A percentile compares a stretch with the other conserved stretches of the same genome.
Conservation (phyloP, 2,888 invertebrate species). For the Glomeris marginata region DNA sequence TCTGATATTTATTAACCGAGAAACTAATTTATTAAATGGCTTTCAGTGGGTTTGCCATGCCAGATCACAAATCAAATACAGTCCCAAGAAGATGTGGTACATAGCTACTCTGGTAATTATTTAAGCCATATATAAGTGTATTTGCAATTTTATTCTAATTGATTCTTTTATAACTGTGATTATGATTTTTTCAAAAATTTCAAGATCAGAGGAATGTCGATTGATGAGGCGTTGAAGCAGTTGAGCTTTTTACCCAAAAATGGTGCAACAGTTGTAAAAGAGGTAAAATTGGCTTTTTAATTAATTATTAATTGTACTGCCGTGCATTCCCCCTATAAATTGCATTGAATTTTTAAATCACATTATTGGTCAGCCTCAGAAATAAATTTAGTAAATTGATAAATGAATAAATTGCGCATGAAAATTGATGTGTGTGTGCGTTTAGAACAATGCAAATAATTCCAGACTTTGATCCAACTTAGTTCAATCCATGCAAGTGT, state of each 20-base stretch:
- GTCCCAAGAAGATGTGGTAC: conserved; percentile 86
- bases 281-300: conserved; percentile 41
- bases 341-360: not conserved
- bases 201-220: conserved; percentile 75
- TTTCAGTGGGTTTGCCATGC: conserved; percentile 73
- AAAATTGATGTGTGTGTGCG: too few relatives aligned
- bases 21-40: not conserved
- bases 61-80: conserved; percentile 71
- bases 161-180: not conserved
- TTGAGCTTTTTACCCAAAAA: conserved; percentile 57
- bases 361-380: too few relatives aligned
- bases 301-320: too few relatives aligned
- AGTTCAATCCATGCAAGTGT: too few relatives aligned
- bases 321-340: too few relatives aligned
- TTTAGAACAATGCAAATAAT: too few relatives aligned
- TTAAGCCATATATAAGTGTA: not conserved
- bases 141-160: too few relatives aligned
- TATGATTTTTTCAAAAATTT: conserved; percentile 21
- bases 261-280: conserved; percentile 30
- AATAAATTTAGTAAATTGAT: too few relatives aligned
- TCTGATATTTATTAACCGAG: not conserved
- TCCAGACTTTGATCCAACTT: too few relatives aligned
- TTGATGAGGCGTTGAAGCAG: conserved; percentile 89
- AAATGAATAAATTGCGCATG: too few relatives aligned
- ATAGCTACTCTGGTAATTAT: conserved; percentile 42